Evolutionary conservation across 2,113 vertebrate genomes (phyloP), one percentile per base, ranked within the genome.

Genomic region (Tenebrosternarchus preto): DNA sequence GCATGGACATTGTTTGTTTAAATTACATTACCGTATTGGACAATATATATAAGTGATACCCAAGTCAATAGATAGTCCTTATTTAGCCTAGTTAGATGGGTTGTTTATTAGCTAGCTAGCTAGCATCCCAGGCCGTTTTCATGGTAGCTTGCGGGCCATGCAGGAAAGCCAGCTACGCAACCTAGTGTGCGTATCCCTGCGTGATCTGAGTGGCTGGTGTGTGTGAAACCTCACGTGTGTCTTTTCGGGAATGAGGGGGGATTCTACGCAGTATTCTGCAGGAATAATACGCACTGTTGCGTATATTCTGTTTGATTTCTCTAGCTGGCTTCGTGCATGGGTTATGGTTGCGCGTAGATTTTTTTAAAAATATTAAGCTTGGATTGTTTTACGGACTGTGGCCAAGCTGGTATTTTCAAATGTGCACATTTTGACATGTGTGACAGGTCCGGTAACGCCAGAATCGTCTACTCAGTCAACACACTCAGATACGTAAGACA

Each of bases 31-130:
- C 39, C 3, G 43, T 50, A 9, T 50, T 3, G 11, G 11, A 15
- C 11, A 11, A 15, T 15, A 15, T 15, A 3, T 12, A 50, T 2
- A 11, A 3, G 43, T 50, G 43, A 2, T 15, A 15, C 43, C 43
- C 9, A 15, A 50, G 43, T 15, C 8, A 50, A 50, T 0, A 50
- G 9, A 15, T 15, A 11, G 2, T 9, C 43, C 43, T 15, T 15
- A 12, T 15, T 50, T 12, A 15, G 43, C 43, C 43, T 15, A 15
- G 43, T 12, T 15, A 12, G 11, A 39, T 24, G 2, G 59, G 67
- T 85, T 87, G 85, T 87, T 85, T 85, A 71, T 82, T 83, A 83
- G 72, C 76, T 57, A 17, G 39, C 46, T 55, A 27, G 60, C 43
- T 72, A 55, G 24, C 43, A 66, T 67, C 74, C 64, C 68, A 83